Evolutionary conservation across 1,140 invertebrate genomes (phyloP).

Genomic region (Leptoteleia sp.): DNA sequence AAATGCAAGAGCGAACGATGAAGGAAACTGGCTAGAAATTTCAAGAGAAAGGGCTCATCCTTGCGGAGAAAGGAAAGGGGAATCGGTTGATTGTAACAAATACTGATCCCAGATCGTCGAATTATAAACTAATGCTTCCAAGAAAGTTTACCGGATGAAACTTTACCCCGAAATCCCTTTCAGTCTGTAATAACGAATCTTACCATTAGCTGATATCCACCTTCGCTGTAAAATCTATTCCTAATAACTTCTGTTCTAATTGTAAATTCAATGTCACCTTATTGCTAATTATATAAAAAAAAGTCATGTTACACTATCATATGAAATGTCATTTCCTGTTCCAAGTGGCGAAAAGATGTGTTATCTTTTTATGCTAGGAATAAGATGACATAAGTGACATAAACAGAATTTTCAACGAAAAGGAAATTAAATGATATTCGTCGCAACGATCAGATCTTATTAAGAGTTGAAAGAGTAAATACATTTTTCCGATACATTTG

Average conservation of each 20-base stretch:
- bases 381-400: slow-evolving; percentile 45
- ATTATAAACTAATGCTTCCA: slow-evolving; percentile 80
- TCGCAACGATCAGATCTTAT: slow-evolving; percentile 80
- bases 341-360: no score
- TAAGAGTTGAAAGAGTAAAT: slow-evolving; percentile 79
- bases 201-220: slow-evolving; percentile 52
- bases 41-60: slow-evolving; percentile 60
- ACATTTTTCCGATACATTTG: slow-evolving; percentile 77
- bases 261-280: slow-evolving; percentile 40
- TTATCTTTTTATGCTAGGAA: no score
- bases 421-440: slow-evolving; percentile 81
- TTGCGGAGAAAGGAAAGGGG: slow-evolving; percentile 45
- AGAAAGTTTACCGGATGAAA: slow-evolving; percentile 73
- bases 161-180: slow-evolving; percentile 56
- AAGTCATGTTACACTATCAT: no score
- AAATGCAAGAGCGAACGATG: slow-evolving; percentile 70
- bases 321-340: no score
- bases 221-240: slow-evolving; percentile 38
- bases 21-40: slow-evolving; percentile 65
- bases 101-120: slow-evolving; percentile 80
- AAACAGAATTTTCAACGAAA: no score
- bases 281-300: no score
- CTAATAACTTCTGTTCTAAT: slow-evolving; percentile 54
- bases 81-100: slow-evolving; percentile 81
- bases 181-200: slow-evolving; percentile 55